Evolutionary conservation across 64 coral and sea anemone genomes (phyloP).

Genomic region (Stichodactyla helianthus): DNA sequence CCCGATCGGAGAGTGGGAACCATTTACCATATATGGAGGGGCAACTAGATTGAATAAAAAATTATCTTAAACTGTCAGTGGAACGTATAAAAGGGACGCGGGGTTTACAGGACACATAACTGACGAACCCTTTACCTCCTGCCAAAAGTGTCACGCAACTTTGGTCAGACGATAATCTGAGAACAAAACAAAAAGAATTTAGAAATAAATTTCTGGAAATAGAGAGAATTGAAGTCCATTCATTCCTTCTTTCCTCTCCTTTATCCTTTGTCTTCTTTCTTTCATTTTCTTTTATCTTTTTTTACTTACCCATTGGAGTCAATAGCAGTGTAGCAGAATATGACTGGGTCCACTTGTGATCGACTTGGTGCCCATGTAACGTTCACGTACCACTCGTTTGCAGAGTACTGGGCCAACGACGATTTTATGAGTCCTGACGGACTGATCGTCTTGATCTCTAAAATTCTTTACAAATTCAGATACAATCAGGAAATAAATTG

Average conservation of each 20-base stretch:
- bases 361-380: slow-evolving; percentile 45
- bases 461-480: slow-evolving; percentile 21
- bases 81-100: neutral
- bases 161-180: too few species aligned
- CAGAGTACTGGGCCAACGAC: slow-evolving; percentile 29
- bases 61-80: neutral
- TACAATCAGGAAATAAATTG: too few species aligned
- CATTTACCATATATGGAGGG: slow-evolving; percentile 50
- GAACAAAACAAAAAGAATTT: too few species aligned
- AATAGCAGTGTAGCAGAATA: slow-evolving; percentile 48
- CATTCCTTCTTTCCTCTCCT: too few species aligned
- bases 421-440: slow-evolving; percentile 46
- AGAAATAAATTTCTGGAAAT: too few species aligned
- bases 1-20: slow-evolving; percentile 48
- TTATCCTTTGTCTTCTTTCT: too few species aligned
- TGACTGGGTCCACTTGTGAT: slow-evolving; percentile 31
- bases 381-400: slow-evolving; percentile 56
- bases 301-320: slow-evolving; percentile 36
- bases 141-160: too few species aligned
- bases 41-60: slow-evolving; percentile 30
- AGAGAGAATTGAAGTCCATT: too few species aligned
- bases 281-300: too few species aligned
- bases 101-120: too few species aligned
- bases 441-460: slow-evolving; percentile 44
- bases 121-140: too few species aligned